A percentile compares a stretch with the other conserved stretches of the same genome.
These are phyloP conservation scores for Sarcophaga caerulescens DNA, from an alignment of 2,888 invertebrate genomes.

Conservation along the genomic window DNA sequence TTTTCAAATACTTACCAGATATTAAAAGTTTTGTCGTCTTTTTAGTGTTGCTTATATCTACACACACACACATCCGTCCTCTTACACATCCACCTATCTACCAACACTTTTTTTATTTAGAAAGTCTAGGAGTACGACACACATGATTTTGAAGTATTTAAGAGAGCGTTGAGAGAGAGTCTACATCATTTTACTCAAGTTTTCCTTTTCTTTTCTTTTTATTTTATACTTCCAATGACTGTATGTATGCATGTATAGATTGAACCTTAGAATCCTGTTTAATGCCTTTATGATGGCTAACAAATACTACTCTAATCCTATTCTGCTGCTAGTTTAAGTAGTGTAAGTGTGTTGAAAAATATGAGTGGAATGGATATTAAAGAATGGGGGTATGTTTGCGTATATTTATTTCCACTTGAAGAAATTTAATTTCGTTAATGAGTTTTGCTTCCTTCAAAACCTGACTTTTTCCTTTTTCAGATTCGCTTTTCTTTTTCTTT, in stretches of 20 bases:
- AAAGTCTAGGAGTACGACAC: no score
- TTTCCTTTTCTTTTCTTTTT: neutral
- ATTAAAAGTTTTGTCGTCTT: neutral
- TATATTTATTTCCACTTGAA: constrained; percentile 72
- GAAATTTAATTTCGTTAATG: constrained; percentile 79
- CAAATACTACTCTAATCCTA: constrained; percentile 26
- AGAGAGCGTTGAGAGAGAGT: neutral
- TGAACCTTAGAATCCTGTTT: constrained; percentile 45
- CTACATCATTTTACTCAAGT: neutral
- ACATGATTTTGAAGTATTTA: constrained; percentile 31
- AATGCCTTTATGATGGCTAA: constrained; percentile 49
- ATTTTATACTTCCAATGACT: neutral
- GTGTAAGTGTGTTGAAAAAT: neutral
- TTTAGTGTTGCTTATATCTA: neutral
- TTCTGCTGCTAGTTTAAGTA: neutral
- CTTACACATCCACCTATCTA: neutral
- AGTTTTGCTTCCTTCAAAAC: constrained; percentile 71
- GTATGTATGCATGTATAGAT: constrained; percentile 20
- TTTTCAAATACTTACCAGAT: constrained; percentile 42
- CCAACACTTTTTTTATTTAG: neutral
- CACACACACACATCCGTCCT: neutral
- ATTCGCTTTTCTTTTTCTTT: neutral
- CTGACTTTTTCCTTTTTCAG: constrained; percentile 35
- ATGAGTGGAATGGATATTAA: constrained; percentile 29
- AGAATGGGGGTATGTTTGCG: constrained; percentile 44